These are phyloP conservation scores for Anguilla rostrata DNA, from an alignment of 2,113 vertebrate species.

Conservation along the genomic window DNA sequence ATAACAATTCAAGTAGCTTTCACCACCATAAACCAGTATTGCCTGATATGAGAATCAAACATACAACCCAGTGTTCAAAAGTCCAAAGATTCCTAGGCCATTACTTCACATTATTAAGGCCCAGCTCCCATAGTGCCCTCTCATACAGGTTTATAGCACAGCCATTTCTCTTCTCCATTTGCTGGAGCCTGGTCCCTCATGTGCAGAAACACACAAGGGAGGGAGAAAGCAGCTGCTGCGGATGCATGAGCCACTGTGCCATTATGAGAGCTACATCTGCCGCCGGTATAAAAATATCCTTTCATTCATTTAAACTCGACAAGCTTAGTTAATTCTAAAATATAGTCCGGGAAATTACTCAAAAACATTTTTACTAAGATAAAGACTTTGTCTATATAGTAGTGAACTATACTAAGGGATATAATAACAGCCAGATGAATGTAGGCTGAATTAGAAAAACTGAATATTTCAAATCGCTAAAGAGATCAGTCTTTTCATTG, in stretches of 20 bases:
- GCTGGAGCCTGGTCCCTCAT: background rate
- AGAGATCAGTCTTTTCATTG: background rate
- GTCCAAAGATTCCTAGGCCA: background rate
- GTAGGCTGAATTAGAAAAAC: background rate
- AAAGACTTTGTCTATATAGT: background rate
- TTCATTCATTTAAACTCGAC: too few relatives aligned
- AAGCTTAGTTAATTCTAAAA: background rate
- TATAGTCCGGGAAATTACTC: background rate
- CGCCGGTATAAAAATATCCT: background rate
- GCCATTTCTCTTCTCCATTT: background rate
- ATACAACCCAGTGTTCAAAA: background rate
- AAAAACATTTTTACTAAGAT: background rate
- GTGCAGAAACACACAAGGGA: background rate
- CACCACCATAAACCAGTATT: background rate
- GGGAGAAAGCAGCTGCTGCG: background rate
- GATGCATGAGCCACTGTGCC: background rate
- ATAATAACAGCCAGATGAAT: background rate
- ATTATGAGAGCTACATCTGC: background rate
- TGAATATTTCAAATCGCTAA: background rate
- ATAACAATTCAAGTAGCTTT: background rate
- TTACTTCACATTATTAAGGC: background rate
- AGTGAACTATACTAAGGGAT: background rate
- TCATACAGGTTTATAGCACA: background rate
- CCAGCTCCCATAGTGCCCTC: background rate
- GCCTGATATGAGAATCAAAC: background rate